Evolutionary conservation across 2,888 invertebrate genomes (phyloP).

Genomic region (Drosophila parthenogenetica): DNA sequence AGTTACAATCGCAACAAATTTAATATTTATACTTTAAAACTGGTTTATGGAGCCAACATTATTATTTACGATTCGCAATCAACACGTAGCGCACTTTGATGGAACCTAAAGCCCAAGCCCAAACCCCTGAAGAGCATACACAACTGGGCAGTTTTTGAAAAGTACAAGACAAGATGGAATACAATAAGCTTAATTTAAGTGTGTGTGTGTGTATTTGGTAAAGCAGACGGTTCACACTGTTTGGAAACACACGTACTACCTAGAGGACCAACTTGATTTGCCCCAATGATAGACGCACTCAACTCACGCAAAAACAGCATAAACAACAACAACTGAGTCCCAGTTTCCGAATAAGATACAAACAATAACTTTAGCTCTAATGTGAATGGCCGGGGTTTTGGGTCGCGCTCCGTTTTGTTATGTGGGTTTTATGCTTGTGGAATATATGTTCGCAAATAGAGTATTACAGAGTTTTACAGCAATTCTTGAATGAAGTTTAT

Average conservation of each 20-base stretch:
- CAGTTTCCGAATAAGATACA: constrained; percentile 13
- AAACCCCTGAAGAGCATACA: not conserved
- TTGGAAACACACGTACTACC: constrained; percentile 37
- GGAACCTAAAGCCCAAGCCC: constrained; percentile 4
- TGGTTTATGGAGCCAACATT: constrained; percentile 21
- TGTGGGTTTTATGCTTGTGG: constrained; percentile 31
- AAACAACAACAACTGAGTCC: constrained; percentile 3
- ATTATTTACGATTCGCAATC: constrained; percentile 22
- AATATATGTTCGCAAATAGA: not conserved
- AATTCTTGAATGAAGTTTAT: no score
- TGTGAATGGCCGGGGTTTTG: constrained; percentile 45
- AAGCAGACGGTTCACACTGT: constrained; percentile 44
- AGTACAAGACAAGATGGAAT: constrained; percentile 27
- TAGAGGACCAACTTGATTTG: constrained; percentile 65
- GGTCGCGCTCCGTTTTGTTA: constrained; percentile 27
- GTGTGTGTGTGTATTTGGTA: constrained; percentile 23
- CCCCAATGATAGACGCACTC: constrained; percentile 66
- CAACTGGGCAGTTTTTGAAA: constrained; percentile 31
- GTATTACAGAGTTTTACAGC: not conserved
- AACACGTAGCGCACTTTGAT: constrained; percentile 34
- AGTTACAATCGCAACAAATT: constrained; percentile 34
- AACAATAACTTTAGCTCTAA: constrained; percentile 37
- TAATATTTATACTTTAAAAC: constrained; percentile 28
- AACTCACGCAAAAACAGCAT: constrained; percentile 59
- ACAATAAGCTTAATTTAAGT: constrained; percentile 30